Conservation (phyloP, 2,797 vertebrate species). For the Furcifer pardalis region DNA sequence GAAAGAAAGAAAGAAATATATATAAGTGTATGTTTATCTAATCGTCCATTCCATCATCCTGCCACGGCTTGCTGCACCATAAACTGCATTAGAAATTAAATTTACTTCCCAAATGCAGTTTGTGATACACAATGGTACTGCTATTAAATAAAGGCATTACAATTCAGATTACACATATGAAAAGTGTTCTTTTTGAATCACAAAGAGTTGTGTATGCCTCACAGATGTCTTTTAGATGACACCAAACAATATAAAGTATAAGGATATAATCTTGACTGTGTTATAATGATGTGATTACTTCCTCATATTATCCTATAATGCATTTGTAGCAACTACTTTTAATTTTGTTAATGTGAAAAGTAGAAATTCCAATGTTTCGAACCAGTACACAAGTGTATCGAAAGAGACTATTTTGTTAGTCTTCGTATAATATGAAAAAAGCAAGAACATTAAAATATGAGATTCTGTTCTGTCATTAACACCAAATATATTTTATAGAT, state of each 20-base stretch:
- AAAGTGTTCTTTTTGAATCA: neutral
- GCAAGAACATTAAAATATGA: neutral
- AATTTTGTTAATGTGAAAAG: no score
- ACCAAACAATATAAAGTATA: neutral
- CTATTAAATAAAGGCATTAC: neutral
- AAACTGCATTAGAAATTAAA: neutral
- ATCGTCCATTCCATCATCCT: no score
- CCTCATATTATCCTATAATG: slow-evolving; percentile 8
- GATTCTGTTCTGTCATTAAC: slow-evolving; percentile 3
- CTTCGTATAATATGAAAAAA: neutral
- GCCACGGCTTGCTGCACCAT: neutral
- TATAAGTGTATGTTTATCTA: no score
- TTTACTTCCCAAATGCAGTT: neutral
- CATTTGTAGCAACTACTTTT: slow-evolving; percentile 7
- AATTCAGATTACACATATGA: neutral
- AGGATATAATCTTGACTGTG: neutral
- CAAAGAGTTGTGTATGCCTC: neutral
- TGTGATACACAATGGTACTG: neutral
- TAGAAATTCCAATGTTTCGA: neutral
- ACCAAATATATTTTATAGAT: slow-evolving; percentile 77
- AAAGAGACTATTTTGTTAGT: neutral
- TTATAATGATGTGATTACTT: neutral
- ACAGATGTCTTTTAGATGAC: neutral
- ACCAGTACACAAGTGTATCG: neutral
- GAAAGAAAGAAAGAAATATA: no score